phyloP scores from a whole-genome alignment of 2,113 vertebrate species.

The Solenodon paradoxus region DNA sequence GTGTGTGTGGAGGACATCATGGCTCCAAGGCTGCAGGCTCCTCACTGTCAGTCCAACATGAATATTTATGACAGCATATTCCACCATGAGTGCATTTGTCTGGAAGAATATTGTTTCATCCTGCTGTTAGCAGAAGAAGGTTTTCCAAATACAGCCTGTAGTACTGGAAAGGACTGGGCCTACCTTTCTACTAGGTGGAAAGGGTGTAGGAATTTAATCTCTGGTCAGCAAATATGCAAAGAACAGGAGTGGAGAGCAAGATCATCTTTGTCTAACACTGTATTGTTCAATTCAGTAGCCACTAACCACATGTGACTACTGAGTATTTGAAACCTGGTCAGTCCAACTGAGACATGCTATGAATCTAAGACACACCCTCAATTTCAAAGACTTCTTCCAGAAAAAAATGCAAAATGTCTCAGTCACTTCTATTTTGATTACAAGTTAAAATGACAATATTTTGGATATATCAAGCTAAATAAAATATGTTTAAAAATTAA shows the following conservation, averaged over 20 bases:
- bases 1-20: background rate
- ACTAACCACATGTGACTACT: background rate
- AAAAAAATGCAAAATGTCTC: background rate
- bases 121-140: constrained; percentile 25
- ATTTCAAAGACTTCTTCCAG: background rate
- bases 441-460: background rate
- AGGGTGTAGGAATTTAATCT: background rate
- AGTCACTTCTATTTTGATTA: background rate
- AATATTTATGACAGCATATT: constrained; percentile 68
- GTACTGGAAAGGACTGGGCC: constrained; percentile 42
- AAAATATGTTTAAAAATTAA: background rate
- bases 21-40: constrained; percentile 50
- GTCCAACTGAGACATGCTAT: background rate
- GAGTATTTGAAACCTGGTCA: background rate
- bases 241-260: background rate
- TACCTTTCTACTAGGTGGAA: background rate
- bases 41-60: constrained; percentile 61
- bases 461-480: background rate
- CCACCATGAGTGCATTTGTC: constrained; percentile 60
- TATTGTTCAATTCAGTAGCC: background rate
- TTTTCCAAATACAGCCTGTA: constrained; percentile 17
- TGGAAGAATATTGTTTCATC: constrained; percentile 9
- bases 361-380: background rate
- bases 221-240: constrained; percentile 1
- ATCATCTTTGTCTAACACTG: background rate